Percentiles rank a stretch among this genome's conserved stretches.
Conservation (phyloP, 2,113 vertebrate species). For the Lagopus leucura region DNA sequence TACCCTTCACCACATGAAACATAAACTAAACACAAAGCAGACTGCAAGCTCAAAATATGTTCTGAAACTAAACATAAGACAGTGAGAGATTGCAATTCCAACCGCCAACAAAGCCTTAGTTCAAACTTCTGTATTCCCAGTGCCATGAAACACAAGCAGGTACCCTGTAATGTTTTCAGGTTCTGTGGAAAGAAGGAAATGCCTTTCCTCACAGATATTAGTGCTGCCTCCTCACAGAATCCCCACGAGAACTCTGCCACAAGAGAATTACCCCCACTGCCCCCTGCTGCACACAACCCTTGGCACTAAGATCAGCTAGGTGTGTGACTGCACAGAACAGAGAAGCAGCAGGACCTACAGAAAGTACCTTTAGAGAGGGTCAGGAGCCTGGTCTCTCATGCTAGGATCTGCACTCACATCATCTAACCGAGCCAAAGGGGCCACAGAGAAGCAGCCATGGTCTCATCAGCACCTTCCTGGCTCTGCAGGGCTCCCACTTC, state of each 20-base stretch:
- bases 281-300: neutral
- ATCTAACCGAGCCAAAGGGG: neutral
- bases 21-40: neutral
- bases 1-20: neutral
- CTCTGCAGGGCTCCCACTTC: neutral
- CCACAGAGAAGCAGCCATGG: neutral
- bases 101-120: neutral
- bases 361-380: neutral
- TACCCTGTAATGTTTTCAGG: fast-evolving
- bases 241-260: neutral
- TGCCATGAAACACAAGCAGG: neutral
- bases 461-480: neutral
- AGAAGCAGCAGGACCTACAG: neutral
- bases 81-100: neutral
- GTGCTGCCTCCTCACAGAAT: neutral
- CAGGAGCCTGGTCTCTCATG: neutral
- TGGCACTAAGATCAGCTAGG: neutral
- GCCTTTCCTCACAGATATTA: neutral
- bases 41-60: neutral
- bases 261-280: neutral
- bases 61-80: neutral
- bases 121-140: neutral
- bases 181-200: neutral
- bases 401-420: neutral
- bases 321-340: neutral